Base-by-base conservation (phyloP, 2,797 vertebrate genomes). In the Ambastaia sidthimunki region DNA sequence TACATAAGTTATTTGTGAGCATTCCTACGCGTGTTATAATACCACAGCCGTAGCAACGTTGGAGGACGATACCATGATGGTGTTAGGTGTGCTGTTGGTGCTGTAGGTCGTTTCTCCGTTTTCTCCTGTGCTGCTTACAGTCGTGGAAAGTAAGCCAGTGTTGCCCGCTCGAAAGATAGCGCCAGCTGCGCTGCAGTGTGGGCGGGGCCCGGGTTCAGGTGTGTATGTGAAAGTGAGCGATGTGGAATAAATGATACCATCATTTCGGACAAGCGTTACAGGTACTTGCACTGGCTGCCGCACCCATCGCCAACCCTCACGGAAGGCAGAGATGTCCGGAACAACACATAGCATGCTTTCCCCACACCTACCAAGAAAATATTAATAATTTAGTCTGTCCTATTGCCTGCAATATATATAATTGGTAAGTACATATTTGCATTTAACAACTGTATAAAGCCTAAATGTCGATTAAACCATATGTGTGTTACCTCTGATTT, bases 151-250 rank as follows among this genome's bases (percentile, higher is more conserved):
- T 89, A 98, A 94, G 88, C 95, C 95, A 9, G 96, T 94, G 85
- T 88, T 97, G 1, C 92, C 86, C 84, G 95, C 91, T 87, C 98
- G 93, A 80, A 99, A 95, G 91, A 99, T 99, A 84, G 98, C 97
- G 31, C 97, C 97, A 0, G 97, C 97, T 2, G 97, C 98, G 21
- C 95, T 98, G 95, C 98, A 99, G 90, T 99, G 98, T 0, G 97
- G 97, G 82, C 98, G 91, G 0, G 98, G 98, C 74, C 98, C 98
- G 0, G 98, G 98, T 89, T 99, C 98, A 2, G 98, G 98, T 0
- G 98, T 99, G 93, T 99, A 99, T 13, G 98, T 99, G 86, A 99
- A 99, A 87, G 97, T 99, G 94, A 99, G 96, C 87, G 96, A 98
- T 92, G 98, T 99, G 91, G 98, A 99, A 91, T 99, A 99, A 93